A percentile compares a stretch with the other conserved stretches of the same genome.
phyloP scores from a whole-genome alignment of 2,888 invertebrate species.

The Oscheius sp. region DNA sequence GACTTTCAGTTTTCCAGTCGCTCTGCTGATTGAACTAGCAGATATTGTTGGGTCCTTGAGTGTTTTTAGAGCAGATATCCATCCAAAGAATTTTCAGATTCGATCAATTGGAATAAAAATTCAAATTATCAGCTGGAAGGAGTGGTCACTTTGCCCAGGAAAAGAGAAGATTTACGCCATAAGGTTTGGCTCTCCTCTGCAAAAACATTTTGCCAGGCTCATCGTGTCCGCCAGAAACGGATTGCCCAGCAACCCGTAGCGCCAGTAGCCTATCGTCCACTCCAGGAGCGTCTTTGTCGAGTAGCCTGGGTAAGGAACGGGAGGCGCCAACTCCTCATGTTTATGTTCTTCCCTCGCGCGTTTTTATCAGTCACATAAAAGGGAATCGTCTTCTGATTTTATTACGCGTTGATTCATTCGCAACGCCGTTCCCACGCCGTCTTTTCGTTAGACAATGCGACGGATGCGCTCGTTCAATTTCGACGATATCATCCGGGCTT shows the following conservation, averaged over 20 bases:
- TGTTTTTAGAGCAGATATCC: not conserved
- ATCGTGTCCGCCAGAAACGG: not conserved
- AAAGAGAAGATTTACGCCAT: conserved; percentile 6
- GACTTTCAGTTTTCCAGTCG: conserved; percentile 7
- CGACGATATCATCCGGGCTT: conserved; percentile 18
- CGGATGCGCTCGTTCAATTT: conserved; percentile 3
- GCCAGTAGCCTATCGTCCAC: conserved; percentile 8
- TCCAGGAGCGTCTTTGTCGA: not conserved
- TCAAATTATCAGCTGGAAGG: not conserved
- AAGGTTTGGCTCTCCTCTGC: conserved; percentile 3
- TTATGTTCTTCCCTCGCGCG: not conserved
- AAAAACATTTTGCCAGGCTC: not conserved
- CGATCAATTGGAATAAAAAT: not conserved
- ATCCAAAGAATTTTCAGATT: not conserved
- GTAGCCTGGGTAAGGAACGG: conserved; percentile 15
- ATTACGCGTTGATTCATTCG: conserved; percentile 23
- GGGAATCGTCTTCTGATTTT: conserved; percentile 14
- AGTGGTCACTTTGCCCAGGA: conserved; percentile 9
- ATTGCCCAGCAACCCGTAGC: conserved; percentile 20
- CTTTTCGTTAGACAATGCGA: not conserved
- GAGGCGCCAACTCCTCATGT: not conserved
- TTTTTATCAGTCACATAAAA: conserved; percentile 12
- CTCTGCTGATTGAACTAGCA: not conserved
- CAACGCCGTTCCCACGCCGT: conserved; percentile 6
- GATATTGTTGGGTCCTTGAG: not conserved